Evolutionary conservation across 2,888 invertebrate species (phyloP).

Genomic region (Agrochola lota): DNA sequence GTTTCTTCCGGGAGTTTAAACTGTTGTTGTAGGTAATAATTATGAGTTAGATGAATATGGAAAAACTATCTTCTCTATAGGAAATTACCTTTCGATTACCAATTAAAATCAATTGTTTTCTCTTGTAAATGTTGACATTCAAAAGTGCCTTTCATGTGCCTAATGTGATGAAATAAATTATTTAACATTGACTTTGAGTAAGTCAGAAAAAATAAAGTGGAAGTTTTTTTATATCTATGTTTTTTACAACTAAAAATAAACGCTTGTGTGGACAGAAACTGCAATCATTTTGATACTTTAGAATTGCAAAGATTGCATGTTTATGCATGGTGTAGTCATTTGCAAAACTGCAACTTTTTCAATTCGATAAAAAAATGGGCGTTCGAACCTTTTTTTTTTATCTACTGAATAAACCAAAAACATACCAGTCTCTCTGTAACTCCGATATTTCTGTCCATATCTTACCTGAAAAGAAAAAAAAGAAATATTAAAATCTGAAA

Average conservation of each 20-base stretch:
- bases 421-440: neutral
- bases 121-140: neutral
- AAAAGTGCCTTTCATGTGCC: neutral
- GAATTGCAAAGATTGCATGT: neutral
- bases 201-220: neutral
- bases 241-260: no score
- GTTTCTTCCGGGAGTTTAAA: slow-evolving; percentile 42
- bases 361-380: neutral
- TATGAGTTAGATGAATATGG: neutral
- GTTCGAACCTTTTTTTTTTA: no score
- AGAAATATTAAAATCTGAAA: neutral
- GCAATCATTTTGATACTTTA: neutral
- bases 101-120: neutral
- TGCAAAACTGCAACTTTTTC: neutral
- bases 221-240: no score
- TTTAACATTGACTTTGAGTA: neutral
- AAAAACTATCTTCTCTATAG: no score
- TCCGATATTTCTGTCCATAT: neutral
- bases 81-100: no score
- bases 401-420: neutral
- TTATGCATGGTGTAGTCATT: neutral
- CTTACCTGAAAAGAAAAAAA: slow-evolving; percentile 46
- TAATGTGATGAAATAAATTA: neutral
- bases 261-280: neutral
- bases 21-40: neutral